Evolutionary conservation across 2,113 vertebrate genomes (phyloP), one percentile per base, ranked within the genome.

Genomic region (Pleuronectes platessa): DNA sequence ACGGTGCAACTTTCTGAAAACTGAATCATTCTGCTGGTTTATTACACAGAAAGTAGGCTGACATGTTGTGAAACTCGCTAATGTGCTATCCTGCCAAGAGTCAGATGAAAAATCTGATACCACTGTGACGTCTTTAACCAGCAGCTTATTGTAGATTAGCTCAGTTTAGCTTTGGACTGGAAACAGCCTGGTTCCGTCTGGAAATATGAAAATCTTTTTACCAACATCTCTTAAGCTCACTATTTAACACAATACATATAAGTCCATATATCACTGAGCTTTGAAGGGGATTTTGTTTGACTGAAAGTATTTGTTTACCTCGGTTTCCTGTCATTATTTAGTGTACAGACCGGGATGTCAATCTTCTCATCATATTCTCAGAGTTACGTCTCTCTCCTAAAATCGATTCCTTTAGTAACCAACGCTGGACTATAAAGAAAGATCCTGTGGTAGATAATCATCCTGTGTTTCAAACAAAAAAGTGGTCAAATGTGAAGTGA

Each of bases 101-200:
- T 31, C n/a, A 65, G 37, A 61, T 55, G 6, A 62, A 3, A 60
- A 71, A 45, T 23, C 23, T 61, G 35, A 72, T 55, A 71, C 21
- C 14, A 40, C 58, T 55, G 0, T 8, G 23, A 26, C 14, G 13
- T 65, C 21, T 27, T n/a, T 15, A 47, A 21, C 49, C 7, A 20
- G 13, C 60, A 21, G 0, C 11, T 62, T 14, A 17, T 14, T 5
- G n/a, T 12, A 31, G 45, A 23, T 24, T 56, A 42, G 55, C 20
- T 47, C 40, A 37, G 26, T 18, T 42, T 40, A 76, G 47, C 63
- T 60, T 31, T 68, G 23, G 58, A 61, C 45, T 17, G 47, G 26
- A 68, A 61, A 24, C 53, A 20, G 24, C 20, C 7, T 64, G 68
- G 5, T 26, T 60, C 47, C 54, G 21, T 62, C 7, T 51, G 20